phyloP scores from a whole-genome alignment of 2,113 vertebrate genomes.

The Lampris incognitus region DNA sequence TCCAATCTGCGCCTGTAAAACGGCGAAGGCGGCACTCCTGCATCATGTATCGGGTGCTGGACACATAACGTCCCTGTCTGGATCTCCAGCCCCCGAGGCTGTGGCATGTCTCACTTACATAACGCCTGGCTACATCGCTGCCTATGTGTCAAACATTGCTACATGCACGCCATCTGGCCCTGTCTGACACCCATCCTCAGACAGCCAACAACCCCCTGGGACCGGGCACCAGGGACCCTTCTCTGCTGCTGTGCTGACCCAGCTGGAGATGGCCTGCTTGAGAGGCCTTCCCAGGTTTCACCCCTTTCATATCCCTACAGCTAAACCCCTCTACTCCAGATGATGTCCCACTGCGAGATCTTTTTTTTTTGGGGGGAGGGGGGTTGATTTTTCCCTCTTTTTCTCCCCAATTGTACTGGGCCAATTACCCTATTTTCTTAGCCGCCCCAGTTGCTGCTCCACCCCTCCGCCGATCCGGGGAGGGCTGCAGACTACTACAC shows the following conservation, averaged over 20 bases:
- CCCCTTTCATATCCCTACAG: conserved; percentile 1
- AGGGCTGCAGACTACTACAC: no score
- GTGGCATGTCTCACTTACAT: conserved; percentile 32
- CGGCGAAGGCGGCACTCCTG: not conserved
- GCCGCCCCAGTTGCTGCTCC: no score
- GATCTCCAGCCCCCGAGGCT: conserved; percentile 6
- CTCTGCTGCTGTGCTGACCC: conserved; percentile 19
- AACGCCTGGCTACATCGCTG: conserved; percentile 37
- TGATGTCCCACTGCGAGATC: not conserved
- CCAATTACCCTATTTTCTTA: no score
- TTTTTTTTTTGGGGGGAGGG: not conserved
- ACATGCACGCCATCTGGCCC: conserved; percentile 52
- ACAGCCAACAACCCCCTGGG: conserved; percentile 22
- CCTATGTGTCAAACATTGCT: conserved; percentile 44
- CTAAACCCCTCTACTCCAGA: conserved; percentile 6
- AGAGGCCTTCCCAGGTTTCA: conserved; percentile 30
- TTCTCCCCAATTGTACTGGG: no score
- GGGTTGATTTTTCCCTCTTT: no score
- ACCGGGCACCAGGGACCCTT: conserved; percentile 7
- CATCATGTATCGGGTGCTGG: not conserved
- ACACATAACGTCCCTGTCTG: conserved; percentile 13
- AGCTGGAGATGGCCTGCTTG: conserved; percentile 23
- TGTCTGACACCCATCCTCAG: conserved; percentile 56
- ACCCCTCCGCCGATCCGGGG: no score
- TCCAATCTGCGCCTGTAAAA: not conserved